Evolutionary conservation across 2,113 vertebrate species (phyloP), one percentile per base, ranked within the genome.

Genomic region (Triplophysa dalaica): DNA sequence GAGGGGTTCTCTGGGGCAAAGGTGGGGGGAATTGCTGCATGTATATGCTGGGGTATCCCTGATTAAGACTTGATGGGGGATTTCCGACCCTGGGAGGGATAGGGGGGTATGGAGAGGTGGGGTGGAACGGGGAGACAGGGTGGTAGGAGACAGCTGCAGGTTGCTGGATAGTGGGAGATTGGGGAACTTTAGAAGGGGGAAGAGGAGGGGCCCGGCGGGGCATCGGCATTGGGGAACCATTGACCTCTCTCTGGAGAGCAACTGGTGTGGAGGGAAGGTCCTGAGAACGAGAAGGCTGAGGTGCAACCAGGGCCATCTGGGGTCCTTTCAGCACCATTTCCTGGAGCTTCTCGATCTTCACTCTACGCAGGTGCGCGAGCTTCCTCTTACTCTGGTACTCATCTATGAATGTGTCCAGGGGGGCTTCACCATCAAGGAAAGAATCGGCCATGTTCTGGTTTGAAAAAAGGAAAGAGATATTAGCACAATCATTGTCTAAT

Each of bases 321-420:
- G 94, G 95, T 65, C 94, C 95, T 87, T 94, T 96, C 52, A 98
- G 86, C 88, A 98, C 95, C 93, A 98, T 91, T 86, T 99, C 98
- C 85, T 97, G 96, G 58, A 99, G 94, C 89, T 98, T 99, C 88
- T 99, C 97, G 0, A 99, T 98, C 83, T 99, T 99, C 0, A 99
- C 97, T 0, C 97, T 89, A 0, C 97, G 92, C 87, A 94, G 85
- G 87, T 99, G 98, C 10, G 97, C 97, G 82, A 99, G 90, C 80
- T 95, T 98, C 48, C 97, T 92, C 79, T 96, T 94, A 88, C 85
- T 97, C 88, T 95, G 96, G 84, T 99, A 99, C 45, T 92, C 86
- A 0, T 99, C 97, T 0, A 97, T 92, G 89, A 99, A 99, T 76
- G 92, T 74, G 74, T 99, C 98, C 81, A 99, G 88, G 0, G 95